Conservation (phyloP, 2,888 invertebrate species). For the Drosophila longiperda region DNA sequence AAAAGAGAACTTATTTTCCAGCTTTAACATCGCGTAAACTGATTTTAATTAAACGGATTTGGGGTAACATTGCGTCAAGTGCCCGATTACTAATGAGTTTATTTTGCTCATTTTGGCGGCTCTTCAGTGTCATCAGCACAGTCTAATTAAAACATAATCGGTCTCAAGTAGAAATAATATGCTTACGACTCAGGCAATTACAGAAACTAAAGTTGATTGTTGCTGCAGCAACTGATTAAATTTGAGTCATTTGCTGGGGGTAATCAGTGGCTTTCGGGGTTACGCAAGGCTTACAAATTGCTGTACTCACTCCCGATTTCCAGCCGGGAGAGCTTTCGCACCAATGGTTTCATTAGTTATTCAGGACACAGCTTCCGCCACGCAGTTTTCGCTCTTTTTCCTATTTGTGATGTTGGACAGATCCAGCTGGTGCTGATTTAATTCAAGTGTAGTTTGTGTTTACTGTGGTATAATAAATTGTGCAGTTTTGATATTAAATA, state of each 20-base stretch:
- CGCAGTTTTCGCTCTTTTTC: not conserved
- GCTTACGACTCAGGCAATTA: constrained; percentile 36
- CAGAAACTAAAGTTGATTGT: constrained; percentile 36
- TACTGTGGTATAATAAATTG: constrained; percentile 13
- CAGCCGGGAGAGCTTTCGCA: constrained; percentile 3
- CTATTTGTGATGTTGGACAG: not conserved
- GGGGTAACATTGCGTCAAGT: constrained; percentile 21
- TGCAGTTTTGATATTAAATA: not conserved
- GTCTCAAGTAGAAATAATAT: constrained; percentile 15
- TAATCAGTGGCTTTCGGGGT: constrained; percentile 13
- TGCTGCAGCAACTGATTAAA: constrained; percentile 49
- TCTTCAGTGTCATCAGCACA: constrained; percentile 41
- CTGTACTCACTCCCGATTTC: constrained; percentile 4
- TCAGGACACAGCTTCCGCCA: constrained; percentile 60
- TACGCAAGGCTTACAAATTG: constrained; percentile 49
- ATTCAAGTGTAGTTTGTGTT: constrained; percentile 8
- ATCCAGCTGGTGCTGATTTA: constrained; percentile 36
- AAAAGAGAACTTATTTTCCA: not conserved
- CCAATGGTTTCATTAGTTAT: constrained; percentile 68
- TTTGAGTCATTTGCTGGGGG: constrained; percentile 31
- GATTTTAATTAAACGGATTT: constrained; percentile 58
- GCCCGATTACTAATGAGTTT: constrained; percentile 32
- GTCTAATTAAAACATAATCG: constrained; percentile 67
- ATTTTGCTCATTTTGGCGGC: not conserved
- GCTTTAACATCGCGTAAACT: constrained; percentile 35